Conservation (phyloP, 2,888 invertebrate genomes). For the Catocala nupta region DNA sequence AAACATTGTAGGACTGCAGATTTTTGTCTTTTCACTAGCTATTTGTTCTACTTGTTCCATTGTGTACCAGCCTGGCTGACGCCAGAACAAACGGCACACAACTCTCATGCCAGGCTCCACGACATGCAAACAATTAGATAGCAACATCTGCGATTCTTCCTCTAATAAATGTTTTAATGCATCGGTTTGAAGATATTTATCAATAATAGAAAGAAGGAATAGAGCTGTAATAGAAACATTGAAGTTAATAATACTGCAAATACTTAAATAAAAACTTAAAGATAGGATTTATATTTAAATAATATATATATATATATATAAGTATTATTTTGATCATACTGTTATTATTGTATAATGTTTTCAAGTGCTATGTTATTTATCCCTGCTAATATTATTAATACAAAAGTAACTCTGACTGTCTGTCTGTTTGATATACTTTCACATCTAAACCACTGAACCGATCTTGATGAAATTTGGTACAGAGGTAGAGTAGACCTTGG, state of each 20-base stretch:
- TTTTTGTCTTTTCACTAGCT: slow-evolving; percentile 36
- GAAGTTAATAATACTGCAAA: not conserved
- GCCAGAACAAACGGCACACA: slow-evolving; percentile 77
- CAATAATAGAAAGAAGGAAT: slow-evolving; percentile 68
- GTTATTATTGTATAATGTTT: too few species aligned
- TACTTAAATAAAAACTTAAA: too few species aligned
- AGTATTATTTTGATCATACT: too few species aligned
- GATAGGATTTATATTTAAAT: too few species aligned
- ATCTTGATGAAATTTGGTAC: too few species aligned
- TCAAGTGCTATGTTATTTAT: too few species aligned
- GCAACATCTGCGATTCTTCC: slow-evolving; percentile 54
- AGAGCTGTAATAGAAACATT: slow-evolving; percentile 63
- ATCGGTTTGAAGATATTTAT: slow-evolving; percentile 63
- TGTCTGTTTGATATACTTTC: too few species aligned
- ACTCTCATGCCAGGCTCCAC: slow-evolving; percentile 66
- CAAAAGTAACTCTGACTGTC: too few species aligned
- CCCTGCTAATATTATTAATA: too few species aligned
- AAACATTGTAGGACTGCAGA: slow-evolving; percentile 30
- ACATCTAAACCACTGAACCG: too few species aligned
- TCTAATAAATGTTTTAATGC: slow-evolving; percentile 61
- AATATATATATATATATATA: too few species aligned
- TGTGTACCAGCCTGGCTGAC: slow-evolving; percentile 71
- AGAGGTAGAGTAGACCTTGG: too few species aligned
- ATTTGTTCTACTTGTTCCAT: slow-evolving; percentile 58
- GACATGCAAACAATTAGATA: slow-evolving; percentile 57